Base-by-base conservation (phyloP, 2,113 vertebrate genomes). In the Trichechus manatus region DNA sequence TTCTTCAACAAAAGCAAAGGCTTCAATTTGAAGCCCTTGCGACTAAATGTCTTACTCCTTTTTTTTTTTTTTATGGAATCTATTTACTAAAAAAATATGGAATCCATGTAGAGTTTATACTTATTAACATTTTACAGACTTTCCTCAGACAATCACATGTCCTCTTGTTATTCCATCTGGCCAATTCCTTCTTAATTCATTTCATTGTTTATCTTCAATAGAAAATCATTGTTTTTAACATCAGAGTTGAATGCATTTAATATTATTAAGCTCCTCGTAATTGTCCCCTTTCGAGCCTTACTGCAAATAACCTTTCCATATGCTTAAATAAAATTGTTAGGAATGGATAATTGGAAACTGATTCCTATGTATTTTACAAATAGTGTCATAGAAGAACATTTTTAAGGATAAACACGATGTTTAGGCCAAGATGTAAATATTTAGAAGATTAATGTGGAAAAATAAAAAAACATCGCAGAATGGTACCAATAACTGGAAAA, bases 351-450 rank as follows among this genome's bases (percentile, higher is more conserved):
- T 70, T 59, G 33, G 80, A 96, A 94, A 64, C 20, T 14, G 6
- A 66, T 56, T 78, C 7, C 27, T 68, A 36, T n/a, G 22, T 29
- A 95, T 85, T 63, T 92, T 92, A 87, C 25, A 63, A 92, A 91
- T 63, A 42, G 33, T 63, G 7, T 4, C 47, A 90, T 0, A 75
- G 10, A 96, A 36, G 89, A 93, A 77, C 39, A 94, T 53, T 81
- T 95, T 94, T 36, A 95, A 80, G 7, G 25, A 61, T 75, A 39
- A 23, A 66, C 0, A 66, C 13, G 4, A 47, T 80, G 74, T 61
- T 94, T 84, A 68, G 25, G 70, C 27, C 74, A 92, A 92, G 36
- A 95, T 83, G 6, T 75, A 97, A 79, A 89, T 83, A 92, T 17
- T 75, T 56, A 94, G 36, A 66, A 59, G 31, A 89, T 91, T 66